These are phyloP conservation scores for Epizoanthus stellaris DNA, from an alignment of 92 coral and sea anemone genomes.

Conservation along the genomic window DNA sequence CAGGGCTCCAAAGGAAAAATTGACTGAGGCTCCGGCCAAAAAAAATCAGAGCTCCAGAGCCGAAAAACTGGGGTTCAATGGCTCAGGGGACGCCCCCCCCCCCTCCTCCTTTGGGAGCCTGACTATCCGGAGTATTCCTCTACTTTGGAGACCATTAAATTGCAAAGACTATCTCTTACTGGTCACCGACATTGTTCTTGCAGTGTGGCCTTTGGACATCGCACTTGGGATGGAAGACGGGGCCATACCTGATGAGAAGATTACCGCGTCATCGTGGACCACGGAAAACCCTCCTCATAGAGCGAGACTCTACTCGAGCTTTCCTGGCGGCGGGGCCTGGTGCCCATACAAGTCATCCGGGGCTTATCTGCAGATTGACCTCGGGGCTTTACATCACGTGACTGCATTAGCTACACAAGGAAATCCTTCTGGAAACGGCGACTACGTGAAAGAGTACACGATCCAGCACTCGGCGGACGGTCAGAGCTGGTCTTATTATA, in stretches of 20 bases:
- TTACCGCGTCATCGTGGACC: conserved; percentile 38
- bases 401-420: conserved; percentile 79
- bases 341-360: conserved; percentile 16
- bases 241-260: conserved; percentile 46
- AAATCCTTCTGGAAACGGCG: background rate
- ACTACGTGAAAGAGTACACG: conserved; percentile 38
- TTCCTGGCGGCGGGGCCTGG: conserved; percentile 47
- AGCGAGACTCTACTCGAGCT: conserved; percentile 32
- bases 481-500: conserved; percentile 27
- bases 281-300: conserved; percentile 29
- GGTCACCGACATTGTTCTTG: background rate
- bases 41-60: no score
- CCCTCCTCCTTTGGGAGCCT: no score
- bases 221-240: conserved; percentile 60
- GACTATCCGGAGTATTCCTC: no score
- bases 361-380: conserved; percentile 48
- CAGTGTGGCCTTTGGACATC: conserved; percentile 27
- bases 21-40: no score
- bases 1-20: no score
- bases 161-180: no score
- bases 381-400: conserved; percentile 49
- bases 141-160: no score
- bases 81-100: no score
- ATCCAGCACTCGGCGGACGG: conserved; percentile 29
- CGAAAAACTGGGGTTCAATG: no score